Percentiles rank a stretch among this genome's conserved stretches.
Evolutionary conservation across 2,797 vertebrate genomes (phyloP).

Genomic region (Gorsachius magnificus): DNA sequence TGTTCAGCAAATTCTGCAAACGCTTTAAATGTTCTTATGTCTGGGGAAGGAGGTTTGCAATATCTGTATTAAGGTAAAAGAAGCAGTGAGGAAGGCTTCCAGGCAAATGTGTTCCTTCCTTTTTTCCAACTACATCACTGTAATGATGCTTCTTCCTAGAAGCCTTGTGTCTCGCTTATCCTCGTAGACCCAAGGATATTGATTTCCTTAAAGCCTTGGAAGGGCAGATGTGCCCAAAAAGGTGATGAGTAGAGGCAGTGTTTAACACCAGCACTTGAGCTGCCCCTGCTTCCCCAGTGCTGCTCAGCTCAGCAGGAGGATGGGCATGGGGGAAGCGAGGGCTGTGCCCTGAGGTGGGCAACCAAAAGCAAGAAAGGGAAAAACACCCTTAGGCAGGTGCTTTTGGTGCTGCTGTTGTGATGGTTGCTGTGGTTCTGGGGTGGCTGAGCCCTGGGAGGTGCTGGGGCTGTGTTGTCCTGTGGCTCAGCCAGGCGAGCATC

Average conservation of each 20-base stretch:
- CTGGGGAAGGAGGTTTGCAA: neutral
- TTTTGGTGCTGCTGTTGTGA: neutral
- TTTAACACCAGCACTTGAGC: neutral
- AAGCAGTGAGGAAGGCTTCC: neutral
- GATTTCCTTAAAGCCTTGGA: neutral
- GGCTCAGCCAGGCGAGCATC: neutral
- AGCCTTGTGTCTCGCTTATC: neutral
- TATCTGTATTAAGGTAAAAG: neutral
- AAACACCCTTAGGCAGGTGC: too few relatives aligned
- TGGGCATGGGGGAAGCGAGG: fast-evolving
- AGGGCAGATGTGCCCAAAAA: neutral
- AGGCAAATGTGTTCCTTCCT: neutral
- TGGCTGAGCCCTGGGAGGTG: neutral
- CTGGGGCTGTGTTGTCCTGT: fast-evolving
- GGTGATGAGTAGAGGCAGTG: neutral
- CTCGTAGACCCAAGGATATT: neutral
- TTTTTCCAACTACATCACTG: neutral
- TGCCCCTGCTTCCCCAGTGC: neutral
- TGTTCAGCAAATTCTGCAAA: neutral
- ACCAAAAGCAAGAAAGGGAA: fast-evolving
- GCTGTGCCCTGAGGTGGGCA: neutral
- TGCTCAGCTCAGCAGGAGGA: neutral
- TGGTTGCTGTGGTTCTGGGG: neutral
- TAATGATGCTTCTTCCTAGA: neutral
- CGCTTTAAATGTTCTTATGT: neutral